Base-by-base conservation (phyloP, 2,797 vertebrate species). In the Falco peregrinus region DNA sequence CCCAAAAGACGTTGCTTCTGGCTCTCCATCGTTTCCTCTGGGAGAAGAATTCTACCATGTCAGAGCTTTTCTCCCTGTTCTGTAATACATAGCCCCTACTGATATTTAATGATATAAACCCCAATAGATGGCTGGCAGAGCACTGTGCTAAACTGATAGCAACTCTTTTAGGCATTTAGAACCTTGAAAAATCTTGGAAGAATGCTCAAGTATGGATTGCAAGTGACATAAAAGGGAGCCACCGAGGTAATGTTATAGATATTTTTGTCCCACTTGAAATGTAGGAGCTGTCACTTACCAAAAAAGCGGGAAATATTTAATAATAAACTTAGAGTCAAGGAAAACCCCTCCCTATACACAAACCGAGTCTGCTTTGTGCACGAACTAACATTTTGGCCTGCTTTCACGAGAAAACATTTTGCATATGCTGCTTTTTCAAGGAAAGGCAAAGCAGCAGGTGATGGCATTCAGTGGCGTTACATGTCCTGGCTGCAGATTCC, bases 101-200 rank as follows among this genome's bases (percentile, higher is more conserved):
- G 83, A 92, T 90, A 89, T 75, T 87, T 92, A 83, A 95, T 80
- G 79, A 81, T 63, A 93, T 61, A 95, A 97, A 92, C 89, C 89
- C 91, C 85, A 91, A 69, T 94, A 95, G 90, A 97, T 94, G 94
- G 94, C 64, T 95, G 83, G 91, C 91, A 89, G 95, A 93, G 77
- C 77, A 56, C 22, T 85, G 45, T 86, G 81, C 74, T 91, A 84
- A 93, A 80, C 79, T 89, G 94, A 90, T 16, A 95, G 88, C 77
- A 93, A 81, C 78, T 80, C 87, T 87, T 71, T 20, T 37, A 65
- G 53, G 80, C 74, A 77, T 50, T 90, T 86, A 87, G 83, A 89
- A 93, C 60, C 56, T 80, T 92, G 50, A 71, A 95, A 93, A 95
- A 64, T 50, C 67, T 77, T 67, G 59, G 77, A 90, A 91, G 73